These are phyloP conservation scores for Bucorvus abyssinicus DNA, from an alignment of 2,797 vertebrate species.

Conservation along the genomic window DNA sequence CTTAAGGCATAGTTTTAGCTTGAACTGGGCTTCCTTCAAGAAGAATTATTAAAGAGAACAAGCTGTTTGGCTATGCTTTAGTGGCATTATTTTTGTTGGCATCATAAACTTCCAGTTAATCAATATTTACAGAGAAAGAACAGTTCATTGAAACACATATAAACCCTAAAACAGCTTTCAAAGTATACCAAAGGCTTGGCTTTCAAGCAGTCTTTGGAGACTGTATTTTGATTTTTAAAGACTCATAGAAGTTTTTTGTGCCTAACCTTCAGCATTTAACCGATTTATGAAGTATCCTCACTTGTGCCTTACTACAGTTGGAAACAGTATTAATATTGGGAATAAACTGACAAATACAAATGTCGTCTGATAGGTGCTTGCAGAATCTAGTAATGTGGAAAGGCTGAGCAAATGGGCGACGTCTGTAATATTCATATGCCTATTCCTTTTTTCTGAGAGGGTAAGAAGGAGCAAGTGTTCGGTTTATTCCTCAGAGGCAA, in stretches of 20 bases:
- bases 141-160: not conserved
- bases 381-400: not conserved
- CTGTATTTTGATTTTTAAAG: not conserved
- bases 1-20: no score
- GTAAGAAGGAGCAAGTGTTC: not conserved
- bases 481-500: not conserved
- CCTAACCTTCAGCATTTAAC: not conserved
- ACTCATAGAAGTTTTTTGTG: not conserved
- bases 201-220: not conserved
- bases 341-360: not conserved
- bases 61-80: not conserved
- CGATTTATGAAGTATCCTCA: not conserved
- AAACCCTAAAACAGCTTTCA: not conserved
- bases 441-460: not conserved
- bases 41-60: not conserved
- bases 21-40: no score
- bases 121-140: not conserved
- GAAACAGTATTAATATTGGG: not conserved
- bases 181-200: not conserved
- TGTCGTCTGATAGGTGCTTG: fast-evolving
- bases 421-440: not conserved
- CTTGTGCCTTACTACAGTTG: not conserved
- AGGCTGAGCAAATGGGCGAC: not conserved
- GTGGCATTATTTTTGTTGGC: not conserved
- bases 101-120: not conserved